phyloP scores from a whole-genome alignment of 2,797 vertebrate genomes.

The Parotocinclus haroldoi region DNA sequence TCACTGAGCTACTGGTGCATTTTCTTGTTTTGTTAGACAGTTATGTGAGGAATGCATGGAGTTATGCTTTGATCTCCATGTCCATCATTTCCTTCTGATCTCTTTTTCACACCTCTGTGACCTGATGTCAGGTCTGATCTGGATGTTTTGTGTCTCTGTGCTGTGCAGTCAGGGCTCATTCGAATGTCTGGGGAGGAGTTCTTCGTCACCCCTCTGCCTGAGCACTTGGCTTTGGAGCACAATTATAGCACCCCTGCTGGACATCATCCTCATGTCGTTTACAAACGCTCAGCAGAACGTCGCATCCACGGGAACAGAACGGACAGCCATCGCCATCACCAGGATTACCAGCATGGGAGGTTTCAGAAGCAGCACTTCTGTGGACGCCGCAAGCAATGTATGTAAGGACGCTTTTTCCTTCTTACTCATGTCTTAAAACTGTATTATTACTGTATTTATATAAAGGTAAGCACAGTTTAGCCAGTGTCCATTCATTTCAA shows the following conservation, averaged over 20 bases:
- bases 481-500: too few species aligned
- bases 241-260: constrained; percentile 82
- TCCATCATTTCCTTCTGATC: neutral
- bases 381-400: constrained; percentile 99
- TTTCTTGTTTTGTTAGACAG: neutral
- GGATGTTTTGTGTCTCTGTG: neutral
- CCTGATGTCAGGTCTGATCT: constrained; percentile 1
- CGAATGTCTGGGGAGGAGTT: constrained; percentile 82
- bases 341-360: constrained; percentile 65
- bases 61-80: neutral
- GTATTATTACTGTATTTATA: neutral
- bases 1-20: too few species aligned
- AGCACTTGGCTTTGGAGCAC: constrained; percentile 81
- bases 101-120: constrained; percentile 13
- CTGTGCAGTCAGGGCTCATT: constrained; percentile 87
- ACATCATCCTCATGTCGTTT: constrained; percentile 90
- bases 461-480: neutral
- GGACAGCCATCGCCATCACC: constrained; percentile 26
- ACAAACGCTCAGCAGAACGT: constrained; percentile 85
- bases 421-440: neutral
- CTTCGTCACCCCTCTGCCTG: constrained; percentile 87
- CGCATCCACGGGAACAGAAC: constrained; percentile 62
- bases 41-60: constrained; percentile 7
- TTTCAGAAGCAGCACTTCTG: constrained; percentile 90
- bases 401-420: constrained; percentile 87